A percentile compares a stretch with the other conserved stretches of the same genome.
phyloP scores from a whole-genome alignment of 2,797 vertebrate genomes.

The Simalia tracyae region DNA sequence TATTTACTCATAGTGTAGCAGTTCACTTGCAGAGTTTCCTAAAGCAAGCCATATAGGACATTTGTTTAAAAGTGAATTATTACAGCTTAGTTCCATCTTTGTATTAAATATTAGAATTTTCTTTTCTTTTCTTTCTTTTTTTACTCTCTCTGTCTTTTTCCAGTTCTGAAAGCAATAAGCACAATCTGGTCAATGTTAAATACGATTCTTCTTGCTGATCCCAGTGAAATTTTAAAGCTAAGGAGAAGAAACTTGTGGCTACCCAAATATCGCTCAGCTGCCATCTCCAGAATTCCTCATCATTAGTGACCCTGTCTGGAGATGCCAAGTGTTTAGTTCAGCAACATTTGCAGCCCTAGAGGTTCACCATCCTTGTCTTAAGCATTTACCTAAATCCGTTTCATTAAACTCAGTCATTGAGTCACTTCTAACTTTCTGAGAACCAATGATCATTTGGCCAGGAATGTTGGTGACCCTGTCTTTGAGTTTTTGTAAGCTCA shows the following conservation, averaged over 20 bases:
- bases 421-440: not conserved
- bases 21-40: conserved; percentile 4
- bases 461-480: not conserved
- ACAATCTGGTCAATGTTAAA: not conserved
- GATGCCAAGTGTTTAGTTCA: not conserved
- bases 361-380: not conserved
- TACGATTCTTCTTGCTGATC: not conserved
- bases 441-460: not conserved
- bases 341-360: not conserved
- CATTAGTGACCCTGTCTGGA: not conserved
- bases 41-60: not conserved
- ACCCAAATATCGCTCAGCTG: not conserved
- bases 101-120: not conserved
- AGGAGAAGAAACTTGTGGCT: not conserved
- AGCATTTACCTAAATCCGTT: not conserved
- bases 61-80: not conserved
- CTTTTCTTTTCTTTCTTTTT: not conserved
- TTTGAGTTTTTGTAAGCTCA: not conserved
- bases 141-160: not conserved
- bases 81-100: not conserved
- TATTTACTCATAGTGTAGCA: not conserved
- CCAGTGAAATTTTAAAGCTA: not conserved
- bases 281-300: not conserved
- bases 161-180: not conserved
- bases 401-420: not conserved